Evolutionary conservation across 1,140 invertebrate species (phyloP).

Genomic region (Euschistus heros): DNA sequence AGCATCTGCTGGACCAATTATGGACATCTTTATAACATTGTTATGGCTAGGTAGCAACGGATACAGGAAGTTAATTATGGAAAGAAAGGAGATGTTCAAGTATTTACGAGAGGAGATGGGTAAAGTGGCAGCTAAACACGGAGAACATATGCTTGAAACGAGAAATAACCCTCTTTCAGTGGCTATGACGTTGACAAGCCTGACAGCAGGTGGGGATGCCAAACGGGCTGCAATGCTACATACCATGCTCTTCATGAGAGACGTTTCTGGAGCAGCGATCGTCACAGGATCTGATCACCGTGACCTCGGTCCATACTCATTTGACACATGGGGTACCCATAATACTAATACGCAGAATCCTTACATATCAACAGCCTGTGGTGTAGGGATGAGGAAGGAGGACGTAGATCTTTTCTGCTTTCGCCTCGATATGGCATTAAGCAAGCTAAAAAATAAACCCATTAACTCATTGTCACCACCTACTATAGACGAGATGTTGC

Average conservation of each 20-base stretch:
- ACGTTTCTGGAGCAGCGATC: constrained; percentile 56
- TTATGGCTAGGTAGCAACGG: constrained; percentile 57
- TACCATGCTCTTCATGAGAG: constrained; percentile 59
- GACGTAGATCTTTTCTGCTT: constrained; percentile 56
- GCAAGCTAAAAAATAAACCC: constrained; percentile 34
- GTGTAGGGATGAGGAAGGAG: constrained; percentile 51
- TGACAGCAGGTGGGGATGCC: constrained; percentile 34
- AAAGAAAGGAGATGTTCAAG: constrained; percentile 52
- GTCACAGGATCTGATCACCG: constrained; percentile 44
- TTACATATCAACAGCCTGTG: constrained; percentile 60
- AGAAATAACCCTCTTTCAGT: constrained; percentile 65
- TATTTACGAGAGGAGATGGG: constrained; percentile 51
- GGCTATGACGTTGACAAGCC: constrained; percentile 35
- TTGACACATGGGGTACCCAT: constrained; percentile 58
- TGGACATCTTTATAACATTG: constrained; percentile 74
- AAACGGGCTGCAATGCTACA: constrained; percentile 47
- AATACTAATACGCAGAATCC: constrained; percentile 46
- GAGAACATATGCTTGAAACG: constrained; percentile 52
- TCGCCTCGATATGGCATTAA: constrained; percentile 46
- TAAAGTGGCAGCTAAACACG: constrained; percentile 47
- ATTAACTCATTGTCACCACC: not conserved
- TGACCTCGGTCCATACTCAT: constrained; percentile 43
- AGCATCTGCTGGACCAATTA: constrained; percentile 58
- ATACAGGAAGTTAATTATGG: constrained; percentile 50
- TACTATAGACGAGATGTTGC: not conserved